Conservation (phyloP, 2,113 vertebrate genomes). For the Halcyon malimbica region DNA sequence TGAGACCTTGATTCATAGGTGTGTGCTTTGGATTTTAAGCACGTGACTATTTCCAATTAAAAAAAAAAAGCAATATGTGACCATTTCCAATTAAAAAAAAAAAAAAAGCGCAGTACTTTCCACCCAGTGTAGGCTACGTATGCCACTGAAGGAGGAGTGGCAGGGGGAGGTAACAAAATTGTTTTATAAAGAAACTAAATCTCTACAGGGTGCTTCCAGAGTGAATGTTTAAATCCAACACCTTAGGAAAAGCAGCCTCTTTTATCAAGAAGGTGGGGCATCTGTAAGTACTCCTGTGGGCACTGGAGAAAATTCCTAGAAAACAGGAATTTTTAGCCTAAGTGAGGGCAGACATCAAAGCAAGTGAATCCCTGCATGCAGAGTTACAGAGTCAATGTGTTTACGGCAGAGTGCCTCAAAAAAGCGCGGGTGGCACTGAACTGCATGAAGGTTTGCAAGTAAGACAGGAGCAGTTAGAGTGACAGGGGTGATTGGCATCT, state of each 20-base stretch:
- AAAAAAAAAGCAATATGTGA: background rate
- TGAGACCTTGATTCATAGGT: background rate
- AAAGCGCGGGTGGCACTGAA: background rate
- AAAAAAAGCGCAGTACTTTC: background rate
- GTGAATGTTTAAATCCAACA: background rate
- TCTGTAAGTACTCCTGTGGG: background rate
- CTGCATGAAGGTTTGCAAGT: background rate
- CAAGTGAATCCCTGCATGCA: background rate
- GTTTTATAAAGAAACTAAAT: background rate
- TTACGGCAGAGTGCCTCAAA: background rate
- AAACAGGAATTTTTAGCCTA: background rate
- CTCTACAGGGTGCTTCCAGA: background rate
- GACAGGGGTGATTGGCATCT: accelerated
- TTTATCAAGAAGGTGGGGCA: background rate
- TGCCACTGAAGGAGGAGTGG: background rate
- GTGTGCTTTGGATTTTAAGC: background rate
- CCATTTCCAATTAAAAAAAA: background rate
- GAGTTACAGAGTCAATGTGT: background rate
- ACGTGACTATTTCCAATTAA: background rate
- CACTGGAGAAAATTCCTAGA: background rate
- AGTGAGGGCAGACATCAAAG: background rate
- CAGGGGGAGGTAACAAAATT: background rate
- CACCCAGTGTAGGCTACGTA: background rate
- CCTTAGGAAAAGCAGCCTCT: background rate
- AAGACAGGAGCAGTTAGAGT: background rate